Evolutionary conservation across 2,888 invertebrate genomes (phyloP).

Genomic region (Smittia sp.): DNA sequence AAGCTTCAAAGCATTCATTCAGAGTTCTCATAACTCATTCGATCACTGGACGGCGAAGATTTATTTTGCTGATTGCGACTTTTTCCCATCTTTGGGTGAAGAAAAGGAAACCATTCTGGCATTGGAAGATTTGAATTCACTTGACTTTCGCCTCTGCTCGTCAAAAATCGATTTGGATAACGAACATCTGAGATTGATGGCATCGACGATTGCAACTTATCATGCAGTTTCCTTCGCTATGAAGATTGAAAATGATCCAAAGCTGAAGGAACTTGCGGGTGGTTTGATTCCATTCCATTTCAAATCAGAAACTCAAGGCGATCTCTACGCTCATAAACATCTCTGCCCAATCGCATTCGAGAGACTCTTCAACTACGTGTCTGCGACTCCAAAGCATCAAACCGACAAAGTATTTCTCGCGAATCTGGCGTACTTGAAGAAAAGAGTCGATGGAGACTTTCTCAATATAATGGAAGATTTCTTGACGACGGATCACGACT

Average conservation of each 20-base stretch:
- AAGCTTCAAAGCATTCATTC: conserved; percentile 44
- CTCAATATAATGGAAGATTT: too few relatives aligned
- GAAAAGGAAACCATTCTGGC: conserved; percentile 48
- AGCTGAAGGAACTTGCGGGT: conserved; percentile 46
- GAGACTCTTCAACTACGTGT: conserved; percentile 49
- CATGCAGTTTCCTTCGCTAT: conserved; percentile 50
- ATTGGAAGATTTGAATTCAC: conserved; percentile 48
- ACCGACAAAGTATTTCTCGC: conserved; percentile 43
- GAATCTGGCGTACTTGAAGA: conserved; percentile 45
- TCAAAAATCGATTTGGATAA: conserved; percentile 47
- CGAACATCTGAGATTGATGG: conserved; percentile 48
- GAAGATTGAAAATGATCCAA: conserved; percentile 46
- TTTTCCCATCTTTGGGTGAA: conserved; percentile 43
- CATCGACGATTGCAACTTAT: conserved; percentile 47
- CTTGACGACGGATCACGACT: conserved; percentile 47
- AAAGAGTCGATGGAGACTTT: conserved; percentile 47
- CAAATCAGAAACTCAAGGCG: neutral
- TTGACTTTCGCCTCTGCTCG: conserved; percentile 47
- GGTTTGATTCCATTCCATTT: conserved; percentile 45
- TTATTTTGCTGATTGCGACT: conserved; percentile 48
- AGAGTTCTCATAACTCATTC: too few relatives aligned
- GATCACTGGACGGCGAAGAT: conserved; percentile 47
- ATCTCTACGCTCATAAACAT: conserved; percentile 46
- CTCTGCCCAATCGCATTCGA: conserved; percentile 49
- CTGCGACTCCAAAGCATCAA: conserved; percentile 42